These are phyloP conservation scores for Leptopilina drosophilae DNA, from an alignment of 2,888 invertebrate genomes.

Conservation along the genomic window DNA sequence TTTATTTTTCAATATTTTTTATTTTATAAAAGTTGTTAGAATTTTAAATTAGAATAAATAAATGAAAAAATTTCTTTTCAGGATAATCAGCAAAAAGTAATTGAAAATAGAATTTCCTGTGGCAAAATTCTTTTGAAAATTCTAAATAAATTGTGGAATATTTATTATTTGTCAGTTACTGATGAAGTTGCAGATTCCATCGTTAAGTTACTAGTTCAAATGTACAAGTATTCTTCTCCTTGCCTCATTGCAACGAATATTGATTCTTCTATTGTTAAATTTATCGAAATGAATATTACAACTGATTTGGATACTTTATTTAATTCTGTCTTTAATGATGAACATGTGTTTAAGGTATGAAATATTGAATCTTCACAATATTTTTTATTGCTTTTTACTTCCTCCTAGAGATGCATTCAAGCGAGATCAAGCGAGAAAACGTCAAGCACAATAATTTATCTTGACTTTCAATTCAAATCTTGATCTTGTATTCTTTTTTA, in stretches of 20 bases:
- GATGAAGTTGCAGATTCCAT: constrained; percentile 57
- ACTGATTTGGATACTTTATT: constrained; percentile 58
- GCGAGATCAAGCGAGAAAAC: too few relatives aligned
- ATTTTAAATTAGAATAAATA: too few relatives aligned
- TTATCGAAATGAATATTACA: constrained; percentile 56
- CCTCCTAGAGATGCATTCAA: too few relatives aligned
- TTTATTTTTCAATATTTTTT: not conserved
- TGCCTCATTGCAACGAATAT: constrained; percentile 49
- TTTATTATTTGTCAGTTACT: constrained; percentile 60
- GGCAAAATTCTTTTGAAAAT: constrained; percentile 65
- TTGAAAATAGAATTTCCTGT: constrained; percentile 63
- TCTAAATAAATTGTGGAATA: constrained; percentile 64
- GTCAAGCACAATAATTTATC: too few relatives aligned
- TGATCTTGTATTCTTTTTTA: too few relatives aligned
- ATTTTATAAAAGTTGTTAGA: too few relatives aligned
- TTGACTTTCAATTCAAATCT: too few relatives aligned
- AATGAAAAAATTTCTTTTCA: constrained; percentile 49
- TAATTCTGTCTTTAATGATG: constrained; percentile 56
- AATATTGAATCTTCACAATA: not conserved
- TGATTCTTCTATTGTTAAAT: constrained; percentile 55
- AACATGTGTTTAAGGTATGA: constrained; percentile 50
- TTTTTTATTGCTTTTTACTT: not conserved
- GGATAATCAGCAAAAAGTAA: constrained; percentile 56
- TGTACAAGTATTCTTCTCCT: constrained; percentile 57
- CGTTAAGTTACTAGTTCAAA: constrained; percentile 60